These are phyloP conservation scores for Catajapyx aquilonaris DNA, from an alignment of 1,140 invertebrate species.

Conservation along the genomic window DNA sequence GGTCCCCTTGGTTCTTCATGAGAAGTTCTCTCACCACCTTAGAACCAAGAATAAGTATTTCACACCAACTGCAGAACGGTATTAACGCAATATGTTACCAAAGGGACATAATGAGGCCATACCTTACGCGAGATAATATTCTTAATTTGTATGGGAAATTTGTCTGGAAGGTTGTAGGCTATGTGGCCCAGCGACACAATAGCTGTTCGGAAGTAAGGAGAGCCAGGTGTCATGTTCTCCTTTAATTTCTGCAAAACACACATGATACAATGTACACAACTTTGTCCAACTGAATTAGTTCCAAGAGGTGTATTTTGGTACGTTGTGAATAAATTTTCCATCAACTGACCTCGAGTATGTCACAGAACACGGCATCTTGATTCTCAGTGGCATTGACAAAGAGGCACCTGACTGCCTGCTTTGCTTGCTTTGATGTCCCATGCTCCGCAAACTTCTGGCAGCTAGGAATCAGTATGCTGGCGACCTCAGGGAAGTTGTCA, in stretches of 20 bases:
- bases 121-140: slow-evolving; percentile 82
- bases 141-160: slow-evolving; percentile 73
- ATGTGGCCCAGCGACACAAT: slow-evolving; percentile 88
- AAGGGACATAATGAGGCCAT: too few species aligned
- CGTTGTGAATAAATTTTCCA: neutral
- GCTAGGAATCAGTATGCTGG: slow-evolving; percentile 52
- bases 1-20: slow-evolving; percentile 42
- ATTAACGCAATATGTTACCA: too few species aligned
- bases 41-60: slow-evolving; percentile 9
- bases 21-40: slow-evolving; percentile 84
- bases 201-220: slow-evolving; percentile 70
- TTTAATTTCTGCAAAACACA: slow-evolving; percentile 32
- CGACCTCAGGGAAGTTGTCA: slow-evolving; percentile 44
- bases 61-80: too few species aligned
- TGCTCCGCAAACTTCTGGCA: slow-evolving; percentile 68
- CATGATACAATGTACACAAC: too few species aligned
- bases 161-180: slow-evolving; percentile 71
- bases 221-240: slow-evolving; percentile 49
- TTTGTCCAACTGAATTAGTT: neutral
- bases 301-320: neutral
- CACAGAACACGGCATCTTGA: slow-evolving; percentile 58
- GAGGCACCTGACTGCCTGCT: slow-evolving; percentile 83
- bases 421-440: slow-evolving; percentile 85
- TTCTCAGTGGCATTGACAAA: slow-evolving; percentile 54
- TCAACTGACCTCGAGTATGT: slow-evolving; percentile 52